Conservation (phyloP, 1,140 invertebrate species). For the Saxidomus purpurata region DNA sequence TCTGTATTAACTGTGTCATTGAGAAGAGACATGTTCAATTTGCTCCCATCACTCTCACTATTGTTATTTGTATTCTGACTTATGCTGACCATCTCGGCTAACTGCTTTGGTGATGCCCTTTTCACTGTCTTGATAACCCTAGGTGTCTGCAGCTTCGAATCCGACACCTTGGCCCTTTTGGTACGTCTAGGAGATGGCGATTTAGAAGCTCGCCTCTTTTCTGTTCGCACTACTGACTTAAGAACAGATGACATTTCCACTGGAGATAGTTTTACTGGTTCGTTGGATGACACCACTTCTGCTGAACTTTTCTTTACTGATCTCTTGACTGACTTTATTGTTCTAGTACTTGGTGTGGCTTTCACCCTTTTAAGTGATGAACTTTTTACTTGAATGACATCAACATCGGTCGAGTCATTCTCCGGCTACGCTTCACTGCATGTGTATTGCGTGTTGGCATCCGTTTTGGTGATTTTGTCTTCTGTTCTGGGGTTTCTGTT, state of each 20-base stretch:
- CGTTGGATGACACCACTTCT: neutral
- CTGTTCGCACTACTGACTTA: constrained; percentile 1
- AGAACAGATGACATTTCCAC: constrained; percentile 42
- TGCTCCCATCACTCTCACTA: neutral
- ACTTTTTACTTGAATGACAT: neutral
- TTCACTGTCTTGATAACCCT: constrained; percentile 36
- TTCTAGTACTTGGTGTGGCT: neutral
- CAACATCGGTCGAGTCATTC: neutral
- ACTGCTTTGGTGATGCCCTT: constrained; percentile 46
- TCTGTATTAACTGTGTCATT: constrained; percentile 57
- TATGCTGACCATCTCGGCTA: constrained; percentile 1
- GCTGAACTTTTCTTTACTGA: neutral
- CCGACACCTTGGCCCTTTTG: constrained; percentile 4
- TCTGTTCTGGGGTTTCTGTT: constrained; percentile 5
- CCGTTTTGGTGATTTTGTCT: constrained; percentile 6
- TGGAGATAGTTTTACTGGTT: neutral
- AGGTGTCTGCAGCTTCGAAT: neutral
- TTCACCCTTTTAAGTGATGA: neutral
- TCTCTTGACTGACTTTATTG: constrained; percentile 26
- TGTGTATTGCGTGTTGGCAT: constrained; percentile 35
- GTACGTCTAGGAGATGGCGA: constrained; percentile 6
- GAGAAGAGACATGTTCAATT: neutral
- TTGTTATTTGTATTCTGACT: constrained; percentile 22
- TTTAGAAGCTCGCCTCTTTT: neutral
- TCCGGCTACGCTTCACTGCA: constrained; percentile 22